phyloP scores from a whole-genome alignment of 2,797 vertebrate species.

The Lithobates pipiens region DNA sequence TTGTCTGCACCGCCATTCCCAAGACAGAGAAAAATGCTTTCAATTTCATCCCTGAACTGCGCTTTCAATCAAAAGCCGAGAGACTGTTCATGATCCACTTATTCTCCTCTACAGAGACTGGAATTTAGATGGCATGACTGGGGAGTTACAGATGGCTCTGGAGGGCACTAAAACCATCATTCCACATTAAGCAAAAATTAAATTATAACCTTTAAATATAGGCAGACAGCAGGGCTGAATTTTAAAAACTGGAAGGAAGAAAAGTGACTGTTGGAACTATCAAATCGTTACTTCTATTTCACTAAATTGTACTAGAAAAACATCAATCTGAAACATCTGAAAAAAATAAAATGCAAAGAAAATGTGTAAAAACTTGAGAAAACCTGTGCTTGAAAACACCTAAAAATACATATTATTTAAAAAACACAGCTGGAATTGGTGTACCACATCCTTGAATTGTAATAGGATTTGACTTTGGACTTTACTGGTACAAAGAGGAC shows the following conservation, averaged over 20 bases:
- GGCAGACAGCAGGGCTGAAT: not conserved
- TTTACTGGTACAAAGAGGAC: no score
- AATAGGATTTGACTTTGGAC: no score
- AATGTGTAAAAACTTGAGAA: no score
- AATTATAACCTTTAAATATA: not conserved
- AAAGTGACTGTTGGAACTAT: not conserved
- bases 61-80: slow-evolving; percentile 45
- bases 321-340: no score
- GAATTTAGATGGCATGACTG: slow-evolving; percentile 18
- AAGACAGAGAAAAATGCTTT: slow-evolving; percentile 62
- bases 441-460: no score
- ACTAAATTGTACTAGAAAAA: not conserved
- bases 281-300: not conserved
- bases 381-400: no score
- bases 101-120: slow-evolving; percentile 26
- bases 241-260: not conserved
- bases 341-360: not conserved
- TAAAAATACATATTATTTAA: no score
- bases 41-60: slow-evolving; percentile 60
- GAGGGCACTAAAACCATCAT: not conserved
- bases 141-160: slow-evolving; percentile 19
- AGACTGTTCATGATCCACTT: slow-evolving; percentile 37
- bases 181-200: not conserved
- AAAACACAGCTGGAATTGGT: no score
- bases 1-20: slow-evolving; percentile 54